Evolutionary conservation across 2,888 invertebrate species (phyloP).

Genomic region (Subacronicta megacephala): DNA sequence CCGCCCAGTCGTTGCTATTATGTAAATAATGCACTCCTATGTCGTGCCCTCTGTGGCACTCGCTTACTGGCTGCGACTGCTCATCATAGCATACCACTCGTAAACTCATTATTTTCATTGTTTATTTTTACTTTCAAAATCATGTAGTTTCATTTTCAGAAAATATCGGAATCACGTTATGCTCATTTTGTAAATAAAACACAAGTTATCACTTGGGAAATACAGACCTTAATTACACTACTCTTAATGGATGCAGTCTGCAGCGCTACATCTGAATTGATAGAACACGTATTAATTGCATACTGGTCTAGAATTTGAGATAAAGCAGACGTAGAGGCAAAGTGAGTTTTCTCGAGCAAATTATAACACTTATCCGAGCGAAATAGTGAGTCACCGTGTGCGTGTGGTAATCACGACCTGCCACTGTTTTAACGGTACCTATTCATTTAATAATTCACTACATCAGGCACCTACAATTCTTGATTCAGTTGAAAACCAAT

Average conservation of each 20-base stretch:
- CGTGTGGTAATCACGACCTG: constrained; percentile 38
- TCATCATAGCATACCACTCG: constrained; percentile 45
- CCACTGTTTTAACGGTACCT: constrained; percentile 41
- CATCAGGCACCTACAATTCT: background rate
- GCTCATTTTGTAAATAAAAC: constrained; percentile 26
- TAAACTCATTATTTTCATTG: constrained; percentile 26
- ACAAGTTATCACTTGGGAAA: constrained; percentile 31
- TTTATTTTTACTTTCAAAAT: constrained; percentile 9
- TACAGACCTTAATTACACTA: constrained; percentile 36
- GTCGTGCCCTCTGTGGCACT: constrained; percentile 60
- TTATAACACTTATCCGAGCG: constrained; percentile 42
- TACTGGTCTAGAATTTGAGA: constrained; percentile 45
- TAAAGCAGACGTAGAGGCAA: constrained; percentile 39
- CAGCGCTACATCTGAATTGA: constrained; percentile 42
- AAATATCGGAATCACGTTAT: constrained; percentile 12
- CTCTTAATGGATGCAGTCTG: constrained; percentile 39
- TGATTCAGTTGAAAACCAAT: background rate
- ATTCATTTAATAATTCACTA: constrained; percentile 29
- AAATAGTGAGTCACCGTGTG: constrained; percentile 42
- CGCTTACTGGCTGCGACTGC: constrained; percentile 36
- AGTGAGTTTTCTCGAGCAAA: constrained; percentile 32
- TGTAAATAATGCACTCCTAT: constrained; percentile 78
- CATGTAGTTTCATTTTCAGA: background rate
- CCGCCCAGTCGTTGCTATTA: constrained; percentile 79
- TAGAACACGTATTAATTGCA: constrained; percentile 53